These are phyloP conservation scores for Orestias chungarensis DNA, from an alignment of 2,797 vertebrate genomes.

Conservation along the genomic window DNA sequence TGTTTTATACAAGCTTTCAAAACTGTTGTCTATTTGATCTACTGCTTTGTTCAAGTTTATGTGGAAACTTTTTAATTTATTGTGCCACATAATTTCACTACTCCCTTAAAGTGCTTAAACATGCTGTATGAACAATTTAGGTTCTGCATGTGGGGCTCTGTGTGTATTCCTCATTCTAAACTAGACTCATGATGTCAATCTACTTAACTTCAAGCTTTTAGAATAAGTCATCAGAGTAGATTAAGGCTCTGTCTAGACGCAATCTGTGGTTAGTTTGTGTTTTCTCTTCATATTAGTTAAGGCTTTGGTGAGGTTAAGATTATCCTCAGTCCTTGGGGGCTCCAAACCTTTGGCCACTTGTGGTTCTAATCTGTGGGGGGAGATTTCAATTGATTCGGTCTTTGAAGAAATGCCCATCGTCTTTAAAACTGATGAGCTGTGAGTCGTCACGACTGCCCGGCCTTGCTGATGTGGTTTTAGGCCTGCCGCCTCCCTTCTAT, in stretches of 20 bases:
- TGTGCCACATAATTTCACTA: conserved; percentile 6
- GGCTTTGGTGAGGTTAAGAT: conserved; percentile 73
- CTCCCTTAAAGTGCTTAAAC: neutral
- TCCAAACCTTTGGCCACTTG: conserved; percentile 61
- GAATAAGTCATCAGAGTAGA: conserved; percentile 68
- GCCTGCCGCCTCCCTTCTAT: conserved; percentile 65
- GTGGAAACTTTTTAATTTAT: neutral
- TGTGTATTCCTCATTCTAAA: conserved; percentile 32
- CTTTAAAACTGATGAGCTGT: conserved; percentile 75
- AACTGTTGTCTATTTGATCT: neutral
- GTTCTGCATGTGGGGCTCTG: neutral
- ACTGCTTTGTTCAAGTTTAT: neutral
- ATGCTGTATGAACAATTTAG: neutral
- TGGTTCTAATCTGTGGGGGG: conserved; percentile 71
- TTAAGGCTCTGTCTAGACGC: conserved; percentile 72
- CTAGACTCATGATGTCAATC: conserved; percentile 55
- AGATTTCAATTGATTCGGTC: conserved; percentile 71
- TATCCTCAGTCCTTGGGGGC: conserved; percentile 58
- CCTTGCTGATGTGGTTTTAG: conserved; percentile 67
- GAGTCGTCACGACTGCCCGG: conserved; percentile 69
- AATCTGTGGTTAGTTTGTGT: conserved; percentile 71
- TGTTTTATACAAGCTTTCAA: neutral
- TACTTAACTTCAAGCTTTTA: conserved; percentile 53
- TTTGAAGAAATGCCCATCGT: conserved; percentile 71
- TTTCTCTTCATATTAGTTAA: conserved; percentile 71